Evolutionary conservation across 2,888 invertebrate genomes (phyloP).

Genomic region (Hemaris fuciformis): DNA sequence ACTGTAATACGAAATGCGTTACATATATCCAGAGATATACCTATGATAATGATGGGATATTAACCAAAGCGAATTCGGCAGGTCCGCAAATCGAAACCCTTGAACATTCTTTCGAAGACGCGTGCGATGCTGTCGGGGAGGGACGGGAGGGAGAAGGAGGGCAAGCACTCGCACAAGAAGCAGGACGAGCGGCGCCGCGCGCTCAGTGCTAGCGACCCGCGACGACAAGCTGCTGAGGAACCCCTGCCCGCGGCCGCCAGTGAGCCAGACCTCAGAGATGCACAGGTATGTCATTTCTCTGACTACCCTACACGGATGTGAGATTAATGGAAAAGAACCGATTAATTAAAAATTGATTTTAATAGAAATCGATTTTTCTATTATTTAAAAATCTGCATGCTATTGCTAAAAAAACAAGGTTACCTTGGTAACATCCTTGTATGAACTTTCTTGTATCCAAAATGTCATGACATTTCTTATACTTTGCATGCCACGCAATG

Average conservation of each 20-base stretch:
- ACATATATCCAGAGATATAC: neutral
- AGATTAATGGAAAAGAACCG: too few relatives aligned
- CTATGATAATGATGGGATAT: neutral
- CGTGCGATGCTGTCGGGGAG: constrained; percentile 58
- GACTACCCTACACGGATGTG: too few relatives aligned
- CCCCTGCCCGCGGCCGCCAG: constrained; percentile 80
- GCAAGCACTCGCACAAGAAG: constrained; percentile 18
- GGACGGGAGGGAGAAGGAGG: constrained; percentile 39
- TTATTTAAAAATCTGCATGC: too few relatives aligned
- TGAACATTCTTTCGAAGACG: constrained; percentile 63
- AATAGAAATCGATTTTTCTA: too few relatives aligned
- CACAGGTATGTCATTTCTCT: too few relatives aligned
- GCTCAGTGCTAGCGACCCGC: constrained; percentile 56
- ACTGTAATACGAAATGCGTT: neutral
- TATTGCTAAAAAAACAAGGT: too few relatives aligned
- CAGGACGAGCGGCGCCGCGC: constrained; percentile 47
- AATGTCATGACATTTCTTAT: too few relatives aligned
- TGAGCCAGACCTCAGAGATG: constrained; percentile 84
- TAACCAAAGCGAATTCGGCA: constrained; percentile 24
- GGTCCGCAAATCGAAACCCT: constrained; percentile 67
- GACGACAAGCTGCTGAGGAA: constrained; percentile 50
- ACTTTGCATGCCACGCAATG: too few relatives aligned
- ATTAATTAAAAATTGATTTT: too few relatives aligned
- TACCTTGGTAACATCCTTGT: too few relatives aligned
- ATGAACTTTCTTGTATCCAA: too few relatives aligned